Evolutionary conservation across 2,797 vertebrate genomes (phyloP).

Genomic region (Alauda arvensis): DNA sequence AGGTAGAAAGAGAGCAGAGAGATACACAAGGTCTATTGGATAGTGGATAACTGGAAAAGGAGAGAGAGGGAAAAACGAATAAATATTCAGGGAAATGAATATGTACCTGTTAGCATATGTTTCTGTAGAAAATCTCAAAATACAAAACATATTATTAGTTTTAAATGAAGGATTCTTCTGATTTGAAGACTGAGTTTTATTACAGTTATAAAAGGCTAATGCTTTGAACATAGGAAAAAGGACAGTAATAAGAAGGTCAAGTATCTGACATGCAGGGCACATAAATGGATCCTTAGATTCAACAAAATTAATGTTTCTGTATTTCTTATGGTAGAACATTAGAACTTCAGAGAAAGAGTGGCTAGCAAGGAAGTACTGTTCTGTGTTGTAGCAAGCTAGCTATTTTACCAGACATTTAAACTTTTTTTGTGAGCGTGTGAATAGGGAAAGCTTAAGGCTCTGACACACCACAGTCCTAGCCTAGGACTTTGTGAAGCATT

Average conservation of each 20-base stretch:
- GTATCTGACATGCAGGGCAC: neutral
- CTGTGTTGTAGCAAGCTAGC: neutral
- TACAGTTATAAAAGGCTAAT: neutral
- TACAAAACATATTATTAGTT: neutral
- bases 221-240: neutral
- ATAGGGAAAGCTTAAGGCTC: rapidly evolving
- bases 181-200: neutral
- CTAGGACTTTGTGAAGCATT: neutral
- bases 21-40: rapidly evolving
- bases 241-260: neutral
- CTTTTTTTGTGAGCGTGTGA: neutral
- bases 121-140: neutral
- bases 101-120: neutral
- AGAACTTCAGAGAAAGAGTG: neutral
- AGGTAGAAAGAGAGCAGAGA: neutral
- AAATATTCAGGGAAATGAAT: neutral
- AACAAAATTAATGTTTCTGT: neutral
- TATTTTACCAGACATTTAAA: neutral
- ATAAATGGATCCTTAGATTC: neutral
- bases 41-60: neutral
- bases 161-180: neutral
- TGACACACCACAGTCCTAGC: neutral
- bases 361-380: neutral
- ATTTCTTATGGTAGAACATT: neutral
- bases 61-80: neutral